Base-by-base conservation (phyloP, 2,797 vertebrate species). In the Galaxias olidus region DNA sequence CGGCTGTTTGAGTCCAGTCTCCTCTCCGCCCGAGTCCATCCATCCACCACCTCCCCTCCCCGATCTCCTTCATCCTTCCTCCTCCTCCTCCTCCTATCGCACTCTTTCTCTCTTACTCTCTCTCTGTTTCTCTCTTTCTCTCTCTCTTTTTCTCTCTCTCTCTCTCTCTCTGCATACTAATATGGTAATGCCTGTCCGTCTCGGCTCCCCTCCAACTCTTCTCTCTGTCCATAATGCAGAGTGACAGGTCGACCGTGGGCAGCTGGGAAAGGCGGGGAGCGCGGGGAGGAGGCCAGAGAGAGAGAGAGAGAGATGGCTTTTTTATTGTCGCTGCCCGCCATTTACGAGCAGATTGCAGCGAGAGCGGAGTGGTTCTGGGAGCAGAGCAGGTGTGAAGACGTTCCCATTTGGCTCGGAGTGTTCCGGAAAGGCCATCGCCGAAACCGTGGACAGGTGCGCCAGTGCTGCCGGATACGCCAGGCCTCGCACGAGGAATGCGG, bases 181-280 rank as follows among this genome's bases (percentile, higher is more conserved):
- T 80, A 80, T 86, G 77, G 78, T 78, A 86, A 84, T 79, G 68
- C 68, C 0, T 14, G 69, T 83, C 68, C 18, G 8, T 77, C 56
- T 66, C 10, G 4, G 55, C 66, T 71, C 73, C 76, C 74, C 78
- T 78, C 30, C 44, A 75, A 69, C 75, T 43, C 75, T 71, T 56
- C 53, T 72, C 77, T 68, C 82, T 68, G 6, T 66, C 68, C 82
- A 78, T 81, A 85, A 84, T 73, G 66, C 76, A 77, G 82, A 87
- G 61, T 80, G 82, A 80, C 82, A 73, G 82, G 71, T 87, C 72
- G 72, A 62, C 75, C 52, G 20, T 74, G 72, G 72, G 73, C 73
- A 58, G 65, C 70, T 59, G 66, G 6, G 8, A 17, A 18, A 17
- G 52, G 15, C 6, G 15, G 52, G 15, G 52, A 17, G 52, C 19